Evolutionary conservation across 1,140 invertebrate species (phyloP).

Genomic region (Drosophila equinoxialis): DNA sequence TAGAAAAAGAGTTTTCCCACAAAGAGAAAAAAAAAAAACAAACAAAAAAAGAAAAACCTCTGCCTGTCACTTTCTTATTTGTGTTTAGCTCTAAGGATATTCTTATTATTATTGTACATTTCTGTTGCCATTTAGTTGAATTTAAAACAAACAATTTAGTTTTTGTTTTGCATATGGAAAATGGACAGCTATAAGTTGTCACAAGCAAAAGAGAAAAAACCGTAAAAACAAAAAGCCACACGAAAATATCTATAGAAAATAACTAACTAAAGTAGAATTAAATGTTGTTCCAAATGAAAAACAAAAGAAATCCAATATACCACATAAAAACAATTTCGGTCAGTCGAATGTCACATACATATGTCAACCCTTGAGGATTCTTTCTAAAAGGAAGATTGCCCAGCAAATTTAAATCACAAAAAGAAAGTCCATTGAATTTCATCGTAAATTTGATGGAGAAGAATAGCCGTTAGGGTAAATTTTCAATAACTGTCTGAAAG

Average conservation of each 20-base stretch:
- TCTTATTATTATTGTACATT: slow-evolving; percentile 43
- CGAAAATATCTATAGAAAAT: slow-evolving; percentile 9
- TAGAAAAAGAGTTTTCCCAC: not conserved
- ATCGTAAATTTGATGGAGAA: no score
- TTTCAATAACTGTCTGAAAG: no score
- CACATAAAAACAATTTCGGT: slow-evolving; percentile 20
- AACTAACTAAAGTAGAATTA: slow-evolving; percentile 23
- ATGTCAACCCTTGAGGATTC: not conserved
- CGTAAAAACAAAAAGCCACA: slow-evolving; percentile 22
- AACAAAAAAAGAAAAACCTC: not conserved
- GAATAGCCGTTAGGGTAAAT: no score
- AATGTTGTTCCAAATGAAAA: slow-evolving; percentile 37
- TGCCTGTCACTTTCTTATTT: slow-evolving; percentile 5
- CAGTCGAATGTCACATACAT: not conserved
- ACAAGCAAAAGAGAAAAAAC: not conserved
- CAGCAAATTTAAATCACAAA: no score
- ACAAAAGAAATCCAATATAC: slow-evolving; percentile 27
- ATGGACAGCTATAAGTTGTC: slow-evolving; percentile 65
- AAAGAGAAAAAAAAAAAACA: not conserved
- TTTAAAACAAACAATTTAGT: slow-evolving; percentile 45
- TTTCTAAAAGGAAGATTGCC: not conserved
- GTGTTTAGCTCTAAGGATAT: slow-evolving; percentile 33
- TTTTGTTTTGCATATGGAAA: slow-evolving; percentile 31
- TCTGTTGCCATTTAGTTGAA: slow-evolving; percentile 60
- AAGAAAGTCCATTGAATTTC: no score